Evolutionary conservation across 2,797 vertebrate genomes (phyloP).

Genomic region (Rhinella marina): DNA sequence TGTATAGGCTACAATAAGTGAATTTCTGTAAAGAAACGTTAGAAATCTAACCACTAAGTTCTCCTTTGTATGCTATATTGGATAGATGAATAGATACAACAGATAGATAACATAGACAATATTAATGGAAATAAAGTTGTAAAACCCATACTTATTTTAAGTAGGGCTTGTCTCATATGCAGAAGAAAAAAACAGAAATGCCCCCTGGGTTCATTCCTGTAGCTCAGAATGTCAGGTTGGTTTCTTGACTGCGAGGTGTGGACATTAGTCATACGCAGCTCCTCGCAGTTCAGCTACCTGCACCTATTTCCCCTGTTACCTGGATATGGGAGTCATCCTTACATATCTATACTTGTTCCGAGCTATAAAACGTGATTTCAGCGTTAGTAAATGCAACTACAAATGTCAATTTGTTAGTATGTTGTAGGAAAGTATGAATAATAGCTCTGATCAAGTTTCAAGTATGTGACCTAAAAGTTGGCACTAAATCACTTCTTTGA

Average conservation of each 20-base stretch:
- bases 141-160: neutral
- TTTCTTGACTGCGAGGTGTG: slow-evolving; percentile 14
- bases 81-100: no score
- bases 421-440: neutral
- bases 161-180: neutral
- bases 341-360: neutral
- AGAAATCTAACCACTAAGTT: no score
- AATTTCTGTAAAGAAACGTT: no score
- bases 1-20: no score
- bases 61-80: no score
- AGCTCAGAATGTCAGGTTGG: neutral
- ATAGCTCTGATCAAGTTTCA: neutral
- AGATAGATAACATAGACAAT: neutral
- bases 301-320: neutral
- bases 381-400: neutral
- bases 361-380: neutral
- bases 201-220: neutral
- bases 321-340: neutral
- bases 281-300: neutral
- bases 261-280: slow-evolving; percentile 5
- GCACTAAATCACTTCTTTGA: neutral
- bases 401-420: neutral
- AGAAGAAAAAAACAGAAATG: neutral
- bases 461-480: neutral
- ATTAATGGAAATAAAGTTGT: neutral